A percentile compares a stretch with the other conserved stretches of the same genome.
These are phyloP conservation scores for Monopis laevigella DNA, from an alignment of 2,888 invertebrate species.

Conservation along the genomic window DNA sequence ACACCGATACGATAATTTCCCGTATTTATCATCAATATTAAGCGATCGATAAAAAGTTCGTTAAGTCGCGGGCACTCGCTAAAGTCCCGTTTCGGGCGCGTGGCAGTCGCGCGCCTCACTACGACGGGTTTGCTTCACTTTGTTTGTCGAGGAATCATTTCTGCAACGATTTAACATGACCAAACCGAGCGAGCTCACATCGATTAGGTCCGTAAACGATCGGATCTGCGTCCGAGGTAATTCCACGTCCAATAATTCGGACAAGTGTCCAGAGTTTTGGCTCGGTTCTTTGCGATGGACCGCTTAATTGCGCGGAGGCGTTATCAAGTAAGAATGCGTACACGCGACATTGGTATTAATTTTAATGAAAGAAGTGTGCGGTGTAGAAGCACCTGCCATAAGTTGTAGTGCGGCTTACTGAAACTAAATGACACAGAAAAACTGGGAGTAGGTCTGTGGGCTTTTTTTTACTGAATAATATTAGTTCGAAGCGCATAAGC, in stretches of 20 bases:
- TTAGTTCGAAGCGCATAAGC: too few relatives aligned
- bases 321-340: constrained; percentile 67
- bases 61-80: constrained; percentile 14
- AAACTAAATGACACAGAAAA: constrained; percentile 32
- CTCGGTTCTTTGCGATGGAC: constrained; percentile 5
- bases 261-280: neutral
- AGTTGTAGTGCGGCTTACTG: constrained; percentile 36
- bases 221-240: neutral
- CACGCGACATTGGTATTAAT: constrained; percentile 68
- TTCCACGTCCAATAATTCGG: constrained; percentile 2
- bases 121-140: constrained; percentile 6
- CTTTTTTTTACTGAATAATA: too few relatives aligned
- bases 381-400: constrained; percentile 50
- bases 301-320: constrained; percentile 61
- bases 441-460: constrained; percentile 24
- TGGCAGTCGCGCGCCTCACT: constrained; percentile 11
- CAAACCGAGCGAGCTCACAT: constrained; percentile 1
- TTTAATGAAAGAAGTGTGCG: constrained; percentile 67
- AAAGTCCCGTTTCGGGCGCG: constrained; percentile 15
- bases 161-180: constrained; percentile 3
- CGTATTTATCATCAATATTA: constrained; percentile 9
- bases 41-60: constrained; percentile 17
- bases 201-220: constrained; percentile 2
- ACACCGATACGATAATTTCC: constrained; percentile 7
- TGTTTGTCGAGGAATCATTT: constrained; percentile 3